phyloP scores from a whole-genome alignment of 2,888 invertebrate genomes.

The Chromoteleia sp. region DNA sequence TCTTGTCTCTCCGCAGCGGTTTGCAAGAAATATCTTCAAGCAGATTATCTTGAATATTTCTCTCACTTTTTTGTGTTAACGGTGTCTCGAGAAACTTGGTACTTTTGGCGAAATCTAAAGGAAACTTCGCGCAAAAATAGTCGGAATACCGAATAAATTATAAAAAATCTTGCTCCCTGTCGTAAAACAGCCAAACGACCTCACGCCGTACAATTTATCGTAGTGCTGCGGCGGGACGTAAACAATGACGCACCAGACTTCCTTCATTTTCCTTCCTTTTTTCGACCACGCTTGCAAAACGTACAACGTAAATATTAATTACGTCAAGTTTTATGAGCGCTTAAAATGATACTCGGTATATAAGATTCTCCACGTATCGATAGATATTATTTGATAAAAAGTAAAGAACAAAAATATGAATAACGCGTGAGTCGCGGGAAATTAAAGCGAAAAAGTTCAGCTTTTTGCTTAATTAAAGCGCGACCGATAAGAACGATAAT shows the following conservation, averaged over 20 bases:
- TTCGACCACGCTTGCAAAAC: constrained; percentile 8
- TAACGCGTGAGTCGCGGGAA: not conserved
- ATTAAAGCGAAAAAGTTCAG: constrained; percentile 19
- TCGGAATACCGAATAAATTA: constrained; percentile 62
- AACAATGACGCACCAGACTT: constrained; percentile 48
- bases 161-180: constrained; percentile 58
- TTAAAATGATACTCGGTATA: not conserved
- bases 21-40: constrained; percentile 67
- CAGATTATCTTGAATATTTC: constrained; percentile 69
- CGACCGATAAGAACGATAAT: constrained; percentile 28
- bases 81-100: constrained; percentile 65
- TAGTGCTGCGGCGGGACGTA: constrained; percentile 37
- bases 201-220: constrained; percentile 58
- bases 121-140: constrained; percentile 64
- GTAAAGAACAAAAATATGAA: not conserved
- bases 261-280: constrained; percentile 6
- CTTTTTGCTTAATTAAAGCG: constrained; percentile 44
- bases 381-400: not conserved
- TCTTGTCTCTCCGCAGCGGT: constrained; percentile 67
- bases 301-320: constrained; percentile 48
- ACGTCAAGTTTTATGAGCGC: not conserved
- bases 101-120: constrained; percentile 64
- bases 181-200: constrained; percentile 66
- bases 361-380: not conserved
- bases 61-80: constrained; percentile 63